Evolutionary conservation across 2,797 vertebrate species (phyloP).

Genomic region (Bradypodion pumilum): DNA sequence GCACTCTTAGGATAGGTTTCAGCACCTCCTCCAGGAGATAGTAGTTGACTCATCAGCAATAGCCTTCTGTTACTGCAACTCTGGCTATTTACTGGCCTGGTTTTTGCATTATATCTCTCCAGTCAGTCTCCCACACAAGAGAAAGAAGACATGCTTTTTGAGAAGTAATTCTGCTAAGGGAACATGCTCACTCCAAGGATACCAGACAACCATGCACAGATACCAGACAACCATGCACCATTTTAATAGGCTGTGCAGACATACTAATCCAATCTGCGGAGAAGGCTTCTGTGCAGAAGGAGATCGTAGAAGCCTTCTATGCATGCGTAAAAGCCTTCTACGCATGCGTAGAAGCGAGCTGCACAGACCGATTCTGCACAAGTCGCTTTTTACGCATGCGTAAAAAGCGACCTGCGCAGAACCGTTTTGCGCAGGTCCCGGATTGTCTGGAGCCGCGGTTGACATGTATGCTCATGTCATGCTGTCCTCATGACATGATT

Average conservation of each 20-base stretch:
- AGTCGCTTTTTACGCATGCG: no score
- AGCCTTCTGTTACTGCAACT: slow-evolving; percentile 25
- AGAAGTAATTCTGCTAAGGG: background rate
- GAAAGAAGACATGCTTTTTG: background rate
- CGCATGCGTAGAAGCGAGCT: no score
- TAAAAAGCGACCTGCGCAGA: no score
- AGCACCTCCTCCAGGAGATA: slow-evolving; percentile 12
- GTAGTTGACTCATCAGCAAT: background rate
- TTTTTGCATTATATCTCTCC: background rate
- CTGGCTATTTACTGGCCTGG: background rate
- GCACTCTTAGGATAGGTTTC: slow-evolving; percentile 26
- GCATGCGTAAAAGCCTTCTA: no score
- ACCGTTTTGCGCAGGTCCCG: no score
- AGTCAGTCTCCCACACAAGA: background rate
- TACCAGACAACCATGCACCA: background rate
- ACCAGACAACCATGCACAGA: background rate
- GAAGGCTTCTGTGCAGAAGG: no score
- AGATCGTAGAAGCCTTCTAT: no score
- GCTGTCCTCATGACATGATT: no score
- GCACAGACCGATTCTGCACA: no score
- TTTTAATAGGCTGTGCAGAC: background rate
- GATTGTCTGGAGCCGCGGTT: no score
- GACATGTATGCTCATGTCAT: no score
- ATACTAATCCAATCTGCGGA: no score
- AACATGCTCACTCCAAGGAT: background rate